Percentiles rank a stretch among this genome's conserved stretches.
Evolutionary conservation across 2,888 invertebrate genomes (phyloP).

Genomic region (Synanthedon vespiformis): DNA sequence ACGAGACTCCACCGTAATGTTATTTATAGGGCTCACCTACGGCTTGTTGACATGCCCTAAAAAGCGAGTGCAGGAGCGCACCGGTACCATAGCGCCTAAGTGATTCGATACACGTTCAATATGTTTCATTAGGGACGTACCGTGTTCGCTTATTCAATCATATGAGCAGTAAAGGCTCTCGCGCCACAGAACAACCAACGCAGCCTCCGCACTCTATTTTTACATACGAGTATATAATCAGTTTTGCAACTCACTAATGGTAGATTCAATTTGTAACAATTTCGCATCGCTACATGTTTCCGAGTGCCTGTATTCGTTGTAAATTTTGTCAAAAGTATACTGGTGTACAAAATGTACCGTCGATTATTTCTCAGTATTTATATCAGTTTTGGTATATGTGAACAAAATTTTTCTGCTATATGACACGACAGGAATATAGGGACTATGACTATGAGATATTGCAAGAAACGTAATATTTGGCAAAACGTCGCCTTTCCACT

Average conservation of each 20-base stretch:
- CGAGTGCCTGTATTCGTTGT: background rate
- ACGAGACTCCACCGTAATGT: conserved; percentile 55
- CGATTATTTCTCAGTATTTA: background rate
- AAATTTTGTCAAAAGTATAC: background rate
- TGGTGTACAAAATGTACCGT: too few relatives aligned
- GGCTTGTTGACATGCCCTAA: conserved; percentile 52
- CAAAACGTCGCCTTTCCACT: too few relatives aligned
- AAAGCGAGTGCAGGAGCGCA: conserved; percentile 61
- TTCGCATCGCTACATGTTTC: conserved; percentile 1
- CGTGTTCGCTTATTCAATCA: conserved; percentile 66
- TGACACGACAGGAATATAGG: too few relatives aligned
- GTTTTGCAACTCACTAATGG: conserved; percentile 48
- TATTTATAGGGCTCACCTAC: conserved; percentile 63
- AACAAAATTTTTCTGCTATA: too few relatives aligned
- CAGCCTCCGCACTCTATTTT: conserved; percentile 38
- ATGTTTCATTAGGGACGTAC: conserved; percentile 64
- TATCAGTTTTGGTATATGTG: too few relatives aligned
- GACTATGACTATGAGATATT: too few relatives aligned
- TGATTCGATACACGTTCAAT: conserved; percentile 70
- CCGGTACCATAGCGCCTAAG: conserved; percentile 42
- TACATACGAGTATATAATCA: conserved; percentile 42
- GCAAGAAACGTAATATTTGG: too few relatives aligned
- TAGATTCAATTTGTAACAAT: conserved; percentile 36
- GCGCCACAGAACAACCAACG: conserved; percentile 31
- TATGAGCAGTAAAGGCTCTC: conserved; percentile 41